Evolutionary conservation across 2,888 invertebrate genomes (phyloP), one percentile per base, ranked within the genome.

Genomic region (Tetrapedia diversipes): DNA sequence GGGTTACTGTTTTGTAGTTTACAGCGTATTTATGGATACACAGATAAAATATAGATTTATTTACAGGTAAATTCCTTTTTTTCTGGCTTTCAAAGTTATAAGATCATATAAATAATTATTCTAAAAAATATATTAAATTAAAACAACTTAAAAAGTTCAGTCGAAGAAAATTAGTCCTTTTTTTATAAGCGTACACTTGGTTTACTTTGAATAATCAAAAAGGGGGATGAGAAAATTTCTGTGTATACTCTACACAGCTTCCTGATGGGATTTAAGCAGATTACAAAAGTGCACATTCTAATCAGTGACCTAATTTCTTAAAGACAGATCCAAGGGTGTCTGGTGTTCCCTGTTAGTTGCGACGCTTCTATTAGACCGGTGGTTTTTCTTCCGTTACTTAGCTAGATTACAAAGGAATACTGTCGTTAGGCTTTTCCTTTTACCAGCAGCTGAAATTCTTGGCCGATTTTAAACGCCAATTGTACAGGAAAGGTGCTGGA

Each of bases 341-440:
- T 39, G 24, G 60, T 39, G 22, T n/a, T 60, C 39, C 56, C 41
- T 56, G 37, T 71, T 73, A 73, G 49, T 41, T 34, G 32, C 41
- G 24, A 24, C 61, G 60, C 47, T 53, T 69, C 60, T 60, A 54
- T 56, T 61, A 19, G 45, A 8, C 47, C 29, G 10, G 29, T 16
- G 59, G 73, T 41, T 61, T 73, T 71, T 71, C 56, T 61, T 60
- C 63, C 72, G 49, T 71, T 56, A 56, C 72, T 73, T 73, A 73
- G 61, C 47, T 24, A 22, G 72, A 71, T 73, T 73, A 61, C 56
- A 32, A 32, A 29, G 72, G 19, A 32, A 34, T 41, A 56, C 27
- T 10, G 22, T 41, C 49, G 8, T 19, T n/a, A 14, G 34, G 51
- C 8, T 56, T 39, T 22, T 29, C 27, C 14, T 11, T 61, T 19